Base-by-base conservation (phyloP, 2,797 vertebrate species). In the Galago senegalensis region DNA sequence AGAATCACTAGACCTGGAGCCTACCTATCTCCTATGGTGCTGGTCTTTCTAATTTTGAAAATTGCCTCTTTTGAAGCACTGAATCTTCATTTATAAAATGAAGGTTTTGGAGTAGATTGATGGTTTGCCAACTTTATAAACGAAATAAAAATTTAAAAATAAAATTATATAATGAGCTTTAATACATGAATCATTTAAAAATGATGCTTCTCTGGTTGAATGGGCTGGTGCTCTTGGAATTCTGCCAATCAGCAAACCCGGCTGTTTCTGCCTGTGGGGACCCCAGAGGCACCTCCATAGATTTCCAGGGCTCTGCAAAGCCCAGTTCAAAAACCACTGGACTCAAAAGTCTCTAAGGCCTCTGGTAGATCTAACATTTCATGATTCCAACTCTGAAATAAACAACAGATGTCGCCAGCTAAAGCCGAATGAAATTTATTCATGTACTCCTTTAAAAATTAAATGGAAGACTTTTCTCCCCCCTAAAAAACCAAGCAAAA, bases 391-490 rank as follows among this genome's bases (percentile, higher is more conserved):
- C 89, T 96, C 97, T 88, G 97, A 98, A 98, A 97, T 97, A 97
- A 97, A 97, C 97, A 98, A 97, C 97, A 98, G 96, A 98, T 97
- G 96, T 97, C 83, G 85, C 93, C 97, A 97, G 93, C 91, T 58
- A 97, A 96, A 96, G 75, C 93, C 73, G 49, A 97, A 80, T 93
- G 80, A 97, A 97, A 96, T 97, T 82, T 97, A 97, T 97, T 98
- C 93, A 96, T 91, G 88, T 40, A 76, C 83, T 92, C 89, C 76
- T 94, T 96, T 96, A 97, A 97, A 97, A 98, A 97, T 96, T 97
- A 98, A 97, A 97, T 96, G 89, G 92, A 96, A 96, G 95, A 93
- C 88, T 93, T 97, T 94, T 87, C 82, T 88, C 76, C 82, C 70
- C 92, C 77, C 92, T 83, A 85, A 96, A 96, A 97, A 97, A 87